Evolutionary conservation across 2,888 invertebrate genomes (phyloP), one percentile per base, ranked within the genome.

Genomic region (Thera britannica): DNA sequence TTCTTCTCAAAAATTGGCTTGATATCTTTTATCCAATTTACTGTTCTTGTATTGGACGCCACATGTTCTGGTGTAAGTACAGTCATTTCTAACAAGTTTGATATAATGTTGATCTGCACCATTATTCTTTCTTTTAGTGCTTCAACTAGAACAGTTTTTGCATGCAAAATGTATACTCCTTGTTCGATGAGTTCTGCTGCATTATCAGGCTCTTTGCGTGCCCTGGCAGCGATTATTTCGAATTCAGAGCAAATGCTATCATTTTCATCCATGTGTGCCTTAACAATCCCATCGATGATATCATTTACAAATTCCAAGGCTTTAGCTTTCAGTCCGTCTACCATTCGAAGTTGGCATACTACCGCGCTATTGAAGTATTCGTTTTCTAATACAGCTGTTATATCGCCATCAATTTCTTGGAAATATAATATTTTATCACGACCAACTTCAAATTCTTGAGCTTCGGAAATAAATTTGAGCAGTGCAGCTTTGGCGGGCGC

Each of bases 131-230:
- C 95, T 64, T 95, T 96, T 49, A 98, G 90, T 63, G 94, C 91
- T 66, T 95, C 94, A 80, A 98, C 95, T 68, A 96, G 94, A 48
- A 94, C 95, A 4, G 96, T 96, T 77, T 97, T 96, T 0, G 97
- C 97, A 75, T 96, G 94, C 75, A 97, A 94, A 94, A 98, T 97
- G 84, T 97, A 98, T 64, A 96, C 94, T 44, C 97, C 97, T 87
- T 97, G 95, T 72, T 96, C 97, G 76, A 98, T 95, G 44, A 98
- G 91, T 79, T 98, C 97, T 77, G 96, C 96, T 0, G 98, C 97
- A 51, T 96, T 96, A 72, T 94, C 94, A 0, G 98, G 98, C 74
- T 96, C 95, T 77, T 95, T 95, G 9, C 96, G 84, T 0, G 97
- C 97, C 73, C 93, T 95, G 46, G 91, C 91, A 76, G 95, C 95